Base-by-base conservation (phyloP, 2,797 vertebrate genomes). In the Oryzias sinensis region DNA sequence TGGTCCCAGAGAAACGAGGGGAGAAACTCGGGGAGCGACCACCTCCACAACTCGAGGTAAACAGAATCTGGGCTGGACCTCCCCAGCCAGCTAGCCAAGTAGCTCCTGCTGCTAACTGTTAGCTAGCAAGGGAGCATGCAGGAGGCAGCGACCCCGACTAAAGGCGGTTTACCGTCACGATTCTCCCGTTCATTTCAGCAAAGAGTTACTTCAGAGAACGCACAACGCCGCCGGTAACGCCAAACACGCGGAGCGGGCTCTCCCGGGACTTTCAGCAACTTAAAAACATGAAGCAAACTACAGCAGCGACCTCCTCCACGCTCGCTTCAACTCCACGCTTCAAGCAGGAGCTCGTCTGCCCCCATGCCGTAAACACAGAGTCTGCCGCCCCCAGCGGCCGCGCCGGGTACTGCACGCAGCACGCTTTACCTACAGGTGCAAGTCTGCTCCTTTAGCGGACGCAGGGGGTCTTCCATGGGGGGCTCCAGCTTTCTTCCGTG, bases 321-420 rank as follows among this genome's bases (percentile, higher is more conserved):
- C 72, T 70, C 74, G 45, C 56, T 61, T 54, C 62, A 54, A 43
- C 77, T 87, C 78, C 82, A 86, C 87, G 81, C 74, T 58, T 70
- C 72, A 57, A 68, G 65, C 60, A 20, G 11, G 51, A 55, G 80
- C 82, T 82, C 73, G 77, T 9, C 29, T 80, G 75, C 54, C 68
- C 41, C 43, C 42, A 42, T 68, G 56, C 87, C 86, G 88, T 88
- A 88, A 91, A 90, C 88, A 88, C 68, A 80, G 70, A 24, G 68
- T 73, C 47, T 80, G 68, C 72, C 57, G 87, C 83, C 80, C 64
- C 86, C 50, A 0, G 55, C 48, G 80, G 79, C 5, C 62, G 5
- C n/a, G 0, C 0, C 29, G 29, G 29, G 29, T 9, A 33, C 29
- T 33, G 29, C 29, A 6, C 25, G 9, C 29, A 9, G 29, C 29